Base-by-base conservation (phyloP, 1,140 invertebrate species). In the Lamellibrachia luymesi region DNA sequence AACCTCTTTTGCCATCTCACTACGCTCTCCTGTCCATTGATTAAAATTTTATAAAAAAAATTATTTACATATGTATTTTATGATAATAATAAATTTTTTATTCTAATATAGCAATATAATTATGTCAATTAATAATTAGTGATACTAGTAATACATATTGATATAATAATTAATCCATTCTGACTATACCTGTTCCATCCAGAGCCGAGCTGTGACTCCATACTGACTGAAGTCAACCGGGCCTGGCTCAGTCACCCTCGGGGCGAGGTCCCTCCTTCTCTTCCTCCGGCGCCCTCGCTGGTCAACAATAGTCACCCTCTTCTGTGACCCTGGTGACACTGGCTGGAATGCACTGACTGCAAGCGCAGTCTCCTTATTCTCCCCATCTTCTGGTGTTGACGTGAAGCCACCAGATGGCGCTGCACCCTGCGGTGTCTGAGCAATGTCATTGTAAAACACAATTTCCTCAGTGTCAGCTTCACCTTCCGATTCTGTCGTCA, bases 171-270 rank as follows among this genome's bases (percentile, higher is more conserved):
- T 80, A 22, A 4, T 17, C 64, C 8, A 80, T 10, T 50, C 91
- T 91, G 6, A 10, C 6, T 22, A 7, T n/a, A 91, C 93, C 92
- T 94, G 93, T 90, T 94, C 93, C 93, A 94, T 93, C 93, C 93
- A 94, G 22, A 94, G 50, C 56, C 89, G 38, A 2, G 93, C 93
- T 49, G 92, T 91, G 17, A 80, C 91, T 38, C 92, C 93, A 56
- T 93, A 94, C 49, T 94, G 91, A n/a, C 64, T 91, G 38, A 94
- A 94, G 27, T 92, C 92, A 25, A 94, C 90, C 22, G 91, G 91
- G 27, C 91, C 92, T 13, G 93, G 93, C 8, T 94, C 93, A 38
- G 51, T 51, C 38, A 94, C 91, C n/a, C 80, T 50, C 27, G 91
- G 93, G 22, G 92, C n/a, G 91, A 49, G 25, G 10, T 93, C 52